These are phyloP conservation scores for Chelonus formosanus DNA, from an alignment of 2,888 invertebrate species.

Conservation along the genomic window DNA sequence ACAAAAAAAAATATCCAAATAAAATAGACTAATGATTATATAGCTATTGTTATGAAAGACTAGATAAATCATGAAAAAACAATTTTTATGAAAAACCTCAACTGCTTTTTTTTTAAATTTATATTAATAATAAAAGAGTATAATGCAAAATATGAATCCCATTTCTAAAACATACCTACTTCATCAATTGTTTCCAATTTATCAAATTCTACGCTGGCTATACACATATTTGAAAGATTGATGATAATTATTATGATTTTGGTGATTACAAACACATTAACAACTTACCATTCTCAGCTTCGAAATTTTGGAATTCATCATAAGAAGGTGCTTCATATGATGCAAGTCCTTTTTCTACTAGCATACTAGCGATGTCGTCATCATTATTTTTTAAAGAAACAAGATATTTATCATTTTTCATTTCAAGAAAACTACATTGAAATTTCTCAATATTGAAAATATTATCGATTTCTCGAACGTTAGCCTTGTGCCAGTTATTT, in stretches of 20 bases:
- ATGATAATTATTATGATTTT: conserved; percentile 12
- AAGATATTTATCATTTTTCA: conserved; percentile 66
- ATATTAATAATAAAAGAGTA: conserved; percentile 8
- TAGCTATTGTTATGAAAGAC: neutral
- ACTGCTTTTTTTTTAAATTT: neutral
- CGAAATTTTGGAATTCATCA: neutral
- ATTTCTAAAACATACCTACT: conserved; percentile 32
- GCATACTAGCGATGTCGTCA: conserved; percentile 65
- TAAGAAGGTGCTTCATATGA: conserved; percentile 38
- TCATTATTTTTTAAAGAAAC: conserved; percentile 68
- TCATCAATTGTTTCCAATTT: conserved; percentile 28
- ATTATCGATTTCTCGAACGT: conserved; percentile 66
- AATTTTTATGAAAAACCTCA: conserved; percentile 20
- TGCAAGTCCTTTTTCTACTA: conserved; percentile 68
- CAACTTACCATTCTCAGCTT: conserved; percentile 2
- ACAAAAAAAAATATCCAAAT: conserved; percentile 2
- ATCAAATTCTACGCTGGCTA: conserved; percentile 25
- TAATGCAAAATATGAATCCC: neutral
- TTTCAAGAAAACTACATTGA: conserved; percentile 69
- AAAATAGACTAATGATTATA: neutral
- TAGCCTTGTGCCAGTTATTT: conserved; percentile 70
- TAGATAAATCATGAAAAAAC: too few species aligned
- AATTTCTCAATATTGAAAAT: conserved; percentile 72
- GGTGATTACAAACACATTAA: conserved; percentile 19
- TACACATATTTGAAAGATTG: neutral